Conservation (phyloP, 2,113 vertebrate genomes). For the Mormyrus lacerda region DNA sequence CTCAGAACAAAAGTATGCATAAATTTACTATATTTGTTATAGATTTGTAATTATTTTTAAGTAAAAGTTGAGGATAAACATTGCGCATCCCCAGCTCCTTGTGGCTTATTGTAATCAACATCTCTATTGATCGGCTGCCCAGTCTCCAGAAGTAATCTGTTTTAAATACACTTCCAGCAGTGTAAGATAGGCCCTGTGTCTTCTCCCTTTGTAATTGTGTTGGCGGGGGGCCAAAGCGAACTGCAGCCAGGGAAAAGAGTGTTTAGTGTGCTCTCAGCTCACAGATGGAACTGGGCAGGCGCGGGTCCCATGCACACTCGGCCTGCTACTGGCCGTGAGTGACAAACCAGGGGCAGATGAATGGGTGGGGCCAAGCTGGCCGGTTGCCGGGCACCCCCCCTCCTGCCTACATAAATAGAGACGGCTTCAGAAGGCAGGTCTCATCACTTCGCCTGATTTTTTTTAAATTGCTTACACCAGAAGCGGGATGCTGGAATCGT, state of each 20-base stretch:
- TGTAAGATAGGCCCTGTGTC: conserved; percentile 36
- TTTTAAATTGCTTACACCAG: neutral
- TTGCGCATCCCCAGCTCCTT: conserved; percentile 59
- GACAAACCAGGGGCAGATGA: neutral
- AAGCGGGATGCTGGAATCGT: neutral
- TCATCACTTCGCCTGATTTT: neutral
- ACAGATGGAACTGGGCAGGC: neutral
- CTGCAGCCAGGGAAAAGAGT: neutral
- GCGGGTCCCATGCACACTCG: neutral
- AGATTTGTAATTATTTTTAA: conserved; percentile 91
- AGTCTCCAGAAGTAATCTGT: conserved; percentile 78
- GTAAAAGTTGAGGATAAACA: conserved; percentile 73
- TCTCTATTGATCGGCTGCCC: conserved; percentile 74
- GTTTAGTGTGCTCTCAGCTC: neutral
- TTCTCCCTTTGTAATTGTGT: conserved; percentile 50
- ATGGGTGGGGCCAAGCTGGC: neutral
- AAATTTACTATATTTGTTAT: conserved; percentile 73
- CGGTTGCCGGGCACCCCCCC: neutral
- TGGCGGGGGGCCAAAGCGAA: conserved; percentile 50
- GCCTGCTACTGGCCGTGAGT: neutral
- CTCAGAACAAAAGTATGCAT: conserved; percentile 54
- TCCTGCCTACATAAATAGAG: neutral
- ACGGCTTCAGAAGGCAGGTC: neutral
- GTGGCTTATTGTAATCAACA: conserved; percentile 72
- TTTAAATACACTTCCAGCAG: conserved; percentile 73